Base-by-base conservation (phyloP, 1,140 invertebrate genomes). In the Limonius californicus region DNA sequence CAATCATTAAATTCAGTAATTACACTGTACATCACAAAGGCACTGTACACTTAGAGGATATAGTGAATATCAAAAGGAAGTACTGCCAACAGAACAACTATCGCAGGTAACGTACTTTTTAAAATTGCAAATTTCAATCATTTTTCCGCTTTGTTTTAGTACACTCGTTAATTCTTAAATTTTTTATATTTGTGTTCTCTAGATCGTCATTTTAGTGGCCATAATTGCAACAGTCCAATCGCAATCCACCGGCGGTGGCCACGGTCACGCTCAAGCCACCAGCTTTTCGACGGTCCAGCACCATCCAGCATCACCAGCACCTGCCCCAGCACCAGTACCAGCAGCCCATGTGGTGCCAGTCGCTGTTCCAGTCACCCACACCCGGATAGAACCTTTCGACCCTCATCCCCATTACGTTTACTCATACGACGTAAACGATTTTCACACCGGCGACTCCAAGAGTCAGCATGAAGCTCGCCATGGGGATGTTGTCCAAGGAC, bases 401-500 rank as follows among this genome's bases (percentile, higher is more conserved):
- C 55, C 27, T 35, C 55, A 57, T 20, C 55, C 55, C 12, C 27
- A 42, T 11, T 84, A 84, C 69, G 80, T 82, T 67, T 85, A 82
- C 76, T 74, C 79, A 14, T 85, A 84, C 71, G 70, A 75, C 55
- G 83, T 85, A 3, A 70, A 78, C 18, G 80, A 81, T 67, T 74
- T 78, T 0, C 72, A 76, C 69, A 83, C 76, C 67, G 79, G 82
- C 8, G 80, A 82, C 68, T 75, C 78, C 64, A 81, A 82, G 66
- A 71, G 75, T 20, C 78, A 80, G 61, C 74, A 80, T 32, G 80
- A 82, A 69, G 71, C 55, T 53, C 75, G 80, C 11, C 77, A 81
- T 57, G 84, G 84, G 8, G 83, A 85, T 61, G 68, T 83, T 6
- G 83, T 85, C n/a, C 80, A 81, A 64, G 84, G 84, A 0, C 81